A percentile compares a stretch with the other conserved stretches of the same genome.
phyloP scores from a whole-genome alignment of 2,113 vertebrate genomes.

The Monopterus albus region DNA sequence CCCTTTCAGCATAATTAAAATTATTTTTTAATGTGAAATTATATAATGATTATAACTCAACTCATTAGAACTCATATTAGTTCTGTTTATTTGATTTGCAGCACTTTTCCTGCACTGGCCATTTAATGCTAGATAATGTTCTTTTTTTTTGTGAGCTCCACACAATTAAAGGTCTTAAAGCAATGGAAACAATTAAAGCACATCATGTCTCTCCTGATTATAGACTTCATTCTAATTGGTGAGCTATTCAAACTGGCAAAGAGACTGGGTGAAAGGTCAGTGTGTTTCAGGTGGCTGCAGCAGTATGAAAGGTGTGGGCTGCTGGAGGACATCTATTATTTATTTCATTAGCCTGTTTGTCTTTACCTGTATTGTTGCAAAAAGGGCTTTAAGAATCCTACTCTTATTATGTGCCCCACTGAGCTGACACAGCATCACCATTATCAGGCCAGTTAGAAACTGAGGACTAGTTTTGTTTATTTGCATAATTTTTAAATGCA shows the following conservation, averaged over 20 bases:
- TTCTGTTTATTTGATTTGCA: conserved; percentile 46
- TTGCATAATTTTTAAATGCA: neutral
- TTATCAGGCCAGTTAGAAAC: neutral
- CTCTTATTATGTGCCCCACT: neutral
- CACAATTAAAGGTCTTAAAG: conserved; percentile 76
- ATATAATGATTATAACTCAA: conserved; percentile 6
- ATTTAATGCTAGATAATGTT: conserved; percentile 53
- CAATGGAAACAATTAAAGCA: no score
- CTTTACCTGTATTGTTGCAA: conserved; percentile 12
- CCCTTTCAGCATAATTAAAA: conserved; percentile 18
- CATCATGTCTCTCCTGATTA: conserved; percentile 50
- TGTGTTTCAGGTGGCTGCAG: conserved; percentile 32
- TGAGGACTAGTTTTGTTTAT: neutral
- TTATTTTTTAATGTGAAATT: conserved; percentile 7
- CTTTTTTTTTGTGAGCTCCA: conserved; percentile 24
- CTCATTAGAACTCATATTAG: conserved; percentile 21
- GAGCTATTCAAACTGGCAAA: conserved; percentile 52
- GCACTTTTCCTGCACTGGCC: conserved; percentile 37
- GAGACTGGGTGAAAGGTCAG: conserved; percentile 70
- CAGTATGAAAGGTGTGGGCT: conserved; percentile 31
- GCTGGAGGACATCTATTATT: conserved; percentile 29
- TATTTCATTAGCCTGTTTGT: conserved; percentile 10
- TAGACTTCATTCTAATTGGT: conserved; percentile 65
- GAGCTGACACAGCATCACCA: neutral
- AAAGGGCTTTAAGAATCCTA: neutral